Evolutionary conservation across 2,888 invertebrate genomes (phyloP), one percentile per base, ranked within the genome.

Genomic region (Ceramica pisi): DNA sequence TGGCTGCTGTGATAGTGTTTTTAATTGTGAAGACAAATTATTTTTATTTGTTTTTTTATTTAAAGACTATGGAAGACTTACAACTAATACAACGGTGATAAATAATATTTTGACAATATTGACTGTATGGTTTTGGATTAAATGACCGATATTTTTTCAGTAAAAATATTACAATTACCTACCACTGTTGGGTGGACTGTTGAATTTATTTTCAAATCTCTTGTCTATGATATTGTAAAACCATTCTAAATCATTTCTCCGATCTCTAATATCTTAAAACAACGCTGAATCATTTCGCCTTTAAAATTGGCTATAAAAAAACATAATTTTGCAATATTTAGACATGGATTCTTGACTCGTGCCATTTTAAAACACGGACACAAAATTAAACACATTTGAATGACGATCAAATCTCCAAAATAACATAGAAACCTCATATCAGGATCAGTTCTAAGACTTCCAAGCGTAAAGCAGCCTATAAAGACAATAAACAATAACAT

Each of bases 401-500:
- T 48, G n/a, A 3, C 48, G n/a, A 48, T n/a, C 8, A 48, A 48
- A 61, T 26, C 12, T 38, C 1, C 4, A 6, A 53, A 64, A n/a
- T 16, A 12, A 16, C 9, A 44, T 9, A 65, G 10, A 53, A 19
- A 16, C 14, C 10, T 23, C 19, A 7, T 44, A 63, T 55, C 23
- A 48, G 5, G 31, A 23, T 16, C 7, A 41, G 6, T 74, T 44
- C 16, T 46, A 57, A 4, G 7, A 14, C 21, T 26, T 10, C 2
- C 1, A 53, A 55, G 41, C 41, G 35, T 53, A 71, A 59, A 71
- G 70, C 46, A 53, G 38, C 12, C 14, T 14, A 55, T 61, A 59
- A 57, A 59, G 38, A 59, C 63, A 31, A 14, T 71, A 38, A 78
- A 71, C 79, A 71, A 71, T 61, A 26, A 64, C 65, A 65, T 65